A percentile compares a stretch with the other conserved stretches of the same genome.
Evolutionary conservation across 2,797 vertebrate genomes (phyloP).

Genomic region (Rhinophrynus dorsalis): DNA sequence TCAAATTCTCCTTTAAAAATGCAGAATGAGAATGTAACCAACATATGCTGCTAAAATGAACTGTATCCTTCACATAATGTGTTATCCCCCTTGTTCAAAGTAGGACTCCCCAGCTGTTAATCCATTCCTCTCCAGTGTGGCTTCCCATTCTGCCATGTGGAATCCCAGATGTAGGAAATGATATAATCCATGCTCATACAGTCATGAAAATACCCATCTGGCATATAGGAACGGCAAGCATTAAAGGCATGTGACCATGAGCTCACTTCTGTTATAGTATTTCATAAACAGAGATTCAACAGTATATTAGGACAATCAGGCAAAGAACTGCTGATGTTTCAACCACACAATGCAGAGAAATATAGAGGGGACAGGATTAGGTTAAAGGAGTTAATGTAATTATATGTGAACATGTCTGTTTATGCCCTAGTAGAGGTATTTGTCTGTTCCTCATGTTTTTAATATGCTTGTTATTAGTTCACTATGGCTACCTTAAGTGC

Average conservation of each 20-base stretch:
- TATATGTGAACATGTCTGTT: not conserved
- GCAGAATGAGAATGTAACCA: no score
- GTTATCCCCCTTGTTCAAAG: slow-evolving; percentile 66
- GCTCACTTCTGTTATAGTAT: slow-evolving; percentile 77
- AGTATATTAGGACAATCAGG: no score
- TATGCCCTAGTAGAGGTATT: slow-evolving; percentile 27
- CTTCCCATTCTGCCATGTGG: slow-evolving; percentile 88
- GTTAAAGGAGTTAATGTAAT: not conserved
- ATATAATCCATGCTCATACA: slow-evolving; percentile 89
- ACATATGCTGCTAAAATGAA: no score
- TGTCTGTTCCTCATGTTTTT: slow-evolving; percentile 37
- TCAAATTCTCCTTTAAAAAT: no score
- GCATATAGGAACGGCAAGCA: slow-evolving; percentile 78
- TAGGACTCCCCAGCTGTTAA: slow-evolving; percentile 63
- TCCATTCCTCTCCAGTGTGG: slow-evolving; percentile 71
- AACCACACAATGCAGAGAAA: not conserved
- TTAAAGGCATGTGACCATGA: slow-evolving; percentile 71
- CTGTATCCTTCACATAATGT: slow-evolving; percentile 47
- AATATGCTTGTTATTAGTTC: slow-evolving; percentile 42
- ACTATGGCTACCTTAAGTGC: slow-evolving; percentile 42
- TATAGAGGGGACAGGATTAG: not conserved
- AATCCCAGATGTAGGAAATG: slow-evolving; percentile 93
- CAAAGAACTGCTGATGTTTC: not conserved
- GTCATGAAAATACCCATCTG: slow-evolving; percentile 94
- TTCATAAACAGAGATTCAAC: slow-evolving; percentile 75